phyloP scores from a whole-genome alignment of 2,797 vertebrate species.

The Semotilus atromaculatus region DNA sequence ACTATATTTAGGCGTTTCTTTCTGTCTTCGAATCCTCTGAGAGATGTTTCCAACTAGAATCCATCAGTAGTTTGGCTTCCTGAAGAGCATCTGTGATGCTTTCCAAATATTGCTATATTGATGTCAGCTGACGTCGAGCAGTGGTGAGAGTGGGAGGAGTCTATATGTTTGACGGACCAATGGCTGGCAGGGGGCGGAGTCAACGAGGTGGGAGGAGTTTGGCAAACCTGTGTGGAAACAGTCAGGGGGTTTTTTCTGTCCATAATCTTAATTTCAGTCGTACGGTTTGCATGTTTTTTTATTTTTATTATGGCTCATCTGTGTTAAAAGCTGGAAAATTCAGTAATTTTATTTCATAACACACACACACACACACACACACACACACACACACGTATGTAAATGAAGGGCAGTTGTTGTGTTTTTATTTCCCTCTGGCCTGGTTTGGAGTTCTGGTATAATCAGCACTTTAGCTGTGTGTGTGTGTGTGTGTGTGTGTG shows the following conservation, averaged over 20 bases:
- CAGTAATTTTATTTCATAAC: background rate
- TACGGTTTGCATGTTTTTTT: no score
- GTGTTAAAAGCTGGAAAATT: background rate
- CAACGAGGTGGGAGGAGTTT: background rate
- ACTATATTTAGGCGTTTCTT: conserved; percentile 2
- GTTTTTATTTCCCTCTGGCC: background rate
- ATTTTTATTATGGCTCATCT: background rate
- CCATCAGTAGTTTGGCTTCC: background rate
- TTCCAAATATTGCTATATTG: background rate
- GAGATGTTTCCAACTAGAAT: background rate
- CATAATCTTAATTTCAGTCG: no score
- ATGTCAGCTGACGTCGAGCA: background rate
- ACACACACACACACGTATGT: background rate
- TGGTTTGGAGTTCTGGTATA: conserved; percentile 2
- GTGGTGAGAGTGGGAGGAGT: background rate
- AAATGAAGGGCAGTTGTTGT: background rate
- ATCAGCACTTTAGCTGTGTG: conserved; percentile 18
- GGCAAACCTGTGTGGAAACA: background rate
- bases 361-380: no score
- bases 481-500: background rate
- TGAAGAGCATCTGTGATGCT: conserved; percentile 1
- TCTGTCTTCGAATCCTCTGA: background rate
- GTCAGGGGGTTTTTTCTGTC: no score
- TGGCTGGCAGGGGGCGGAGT: background rate
- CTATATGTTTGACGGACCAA: background rate